Evolutionary conservation across 2,113 vertebrate species (phyloP), one percentile per base, ranked within the genome.

Genomic region (Sphyrna mokarran): DNA sequence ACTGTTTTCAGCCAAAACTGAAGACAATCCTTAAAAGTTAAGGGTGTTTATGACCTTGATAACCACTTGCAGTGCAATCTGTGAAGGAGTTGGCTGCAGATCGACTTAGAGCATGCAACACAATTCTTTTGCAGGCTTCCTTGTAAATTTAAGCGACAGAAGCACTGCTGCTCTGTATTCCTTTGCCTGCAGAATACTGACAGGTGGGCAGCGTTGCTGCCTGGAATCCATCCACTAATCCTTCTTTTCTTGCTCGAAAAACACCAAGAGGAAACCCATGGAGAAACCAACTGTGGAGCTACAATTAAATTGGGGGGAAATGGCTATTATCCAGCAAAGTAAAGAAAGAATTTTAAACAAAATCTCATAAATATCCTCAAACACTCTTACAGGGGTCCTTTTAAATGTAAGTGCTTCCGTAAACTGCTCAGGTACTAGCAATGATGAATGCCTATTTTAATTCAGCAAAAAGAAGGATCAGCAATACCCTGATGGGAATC

Each of bases 101-200:
- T 90, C 54, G n/a, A 23, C 87, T 61, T 90, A 61, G 26, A 33
- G 54, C 54, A 61, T 90, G 54, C 29, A 90, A 61, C 29, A 61
- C 54, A 90, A 58, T 89, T 58, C 26, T 10, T 29, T 29, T 89
- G 86, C 43, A 20, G 48, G 10, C 2, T 89, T 48, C 80, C 86
- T 89, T 58, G 26, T 89, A 89, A 54, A 89, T 89, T 89, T 89
- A 89, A 89, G 23, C 48, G 6, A 29, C 48, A 26, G 86, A 58
- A 23, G 86, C 86, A 54, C 43, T 89, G 86, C 10, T 58, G 86
- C 48, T 89, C 86, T 89, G 80, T 43, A 48, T 43, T 18, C 11
- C 85, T 89, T 89, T 89, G 43, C 48, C 86, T 89, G 86, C 43
- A 54, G 43, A 89, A 89, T 58, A 89, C 86, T 54, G 86, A 89